phyloP scores from a whole-genome alignment of 2,888 invertebrate species.

The Thysanoteuthis rhombus region DNA sequence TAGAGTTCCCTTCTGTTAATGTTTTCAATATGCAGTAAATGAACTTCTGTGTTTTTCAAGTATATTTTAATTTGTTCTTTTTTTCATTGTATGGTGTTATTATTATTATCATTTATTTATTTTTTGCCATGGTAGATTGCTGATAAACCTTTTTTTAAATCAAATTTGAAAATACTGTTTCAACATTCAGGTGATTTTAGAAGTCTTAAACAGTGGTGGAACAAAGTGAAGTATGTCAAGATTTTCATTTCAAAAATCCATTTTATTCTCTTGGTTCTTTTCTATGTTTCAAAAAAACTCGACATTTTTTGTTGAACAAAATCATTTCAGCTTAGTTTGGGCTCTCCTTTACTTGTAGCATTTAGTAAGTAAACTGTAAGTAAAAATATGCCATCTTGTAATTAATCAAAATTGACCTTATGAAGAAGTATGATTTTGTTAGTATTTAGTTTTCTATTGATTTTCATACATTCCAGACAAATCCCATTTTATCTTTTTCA shows the following conservation, averaged over 20 bases:
- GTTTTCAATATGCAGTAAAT: not conserved
- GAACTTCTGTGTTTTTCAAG: not conserved
- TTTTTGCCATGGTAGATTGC: not conserved
- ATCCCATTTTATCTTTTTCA: no score
- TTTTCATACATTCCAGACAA: no score
- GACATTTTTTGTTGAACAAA: not conserved
- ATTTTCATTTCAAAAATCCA: not conserved
- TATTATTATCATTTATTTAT: not conserved
- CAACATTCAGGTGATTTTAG: not conserved
- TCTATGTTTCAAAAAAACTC: not conserved
- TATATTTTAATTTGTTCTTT: not conserved
- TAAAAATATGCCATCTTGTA: not conserved
- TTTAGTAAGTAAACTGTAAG: not conserved
- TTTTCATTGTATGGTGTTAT: not conserved
- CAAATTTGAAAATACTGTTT: not conserved
- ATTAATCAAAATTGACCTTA: no score
- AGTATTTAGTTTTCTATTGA: no score
- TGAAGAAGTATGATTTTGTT: no score
- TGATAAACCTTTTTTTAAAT: not conserved
- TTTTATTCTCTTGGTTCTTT: not conserved
- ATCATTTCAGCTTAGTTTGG: not conserved
- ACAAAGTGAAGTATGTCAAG: not conserved
- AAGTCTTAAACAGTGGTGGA: not conserved
- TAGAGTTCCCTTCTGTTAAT: not conserved
- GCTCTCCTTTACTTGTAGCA: no score